Conservation (phyloP, 1,140 invertebrate species). For the Trichomalopsis sarcophagae region DNA sequence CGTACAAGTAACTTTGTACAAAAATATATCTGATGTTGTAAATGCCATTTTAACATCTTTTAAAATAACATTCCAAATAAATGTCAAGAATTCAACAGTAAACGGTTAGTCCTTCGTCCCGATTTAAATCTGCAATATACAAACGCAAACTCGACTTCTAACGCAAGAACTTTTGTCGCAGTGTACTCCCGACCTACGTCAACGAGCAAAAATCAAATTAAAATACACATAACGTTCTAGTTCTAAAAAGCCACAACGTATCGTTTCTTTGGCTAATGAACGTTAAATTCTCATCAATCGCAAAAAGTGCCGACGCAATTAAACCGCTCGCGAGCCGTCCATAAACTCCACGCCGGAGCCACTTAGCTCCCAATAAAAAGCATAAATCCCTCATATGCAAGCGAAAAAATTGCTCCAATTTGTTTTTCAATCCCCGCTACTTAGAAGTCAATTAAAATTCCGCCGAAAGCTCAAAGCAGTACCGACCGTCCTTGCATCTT, state of each 20-base stretch:
- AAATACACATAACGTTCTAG: background rate
- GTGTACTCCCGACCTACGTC: background rate
- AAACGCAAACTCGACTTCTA: background rate
- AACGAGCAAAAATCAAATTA: background rate
- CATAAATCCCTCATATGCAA: background rate
- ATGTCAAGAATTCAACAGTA: too few species aligned
- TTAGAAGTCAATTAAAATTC: conserved; percentile 23
- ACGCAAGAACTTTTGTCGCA: background rate
- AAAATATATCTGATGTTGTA: too few species aligned
- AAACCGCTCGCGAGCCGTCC: background rate
- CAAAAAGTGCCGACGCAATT: conserved; percentile 6
- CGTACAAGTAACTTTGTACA: too few species aligned
- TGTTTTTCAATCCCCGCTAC: background rate
- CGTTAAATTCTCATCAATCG: background rate
- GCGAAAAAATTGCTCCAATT: conserved; percentile 13
- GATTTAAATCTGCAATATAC: background rate
- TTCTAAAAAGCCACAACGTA: background rate
- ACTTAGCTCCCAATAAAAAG: background rate
- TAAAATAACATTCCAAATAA: too few species aligned
- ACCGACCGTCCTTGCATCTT: conserved; percentile 21
- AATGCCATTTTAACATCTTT: too few species aligned
- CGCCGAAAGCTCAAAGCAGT: background rate
- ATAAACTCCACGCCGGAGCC: background rate
- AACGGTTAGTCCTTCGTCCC: too few species aligned
- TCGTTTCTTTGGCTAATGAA: background rate